Conservation (phyloP, 2,113 vertebrate species). For the Tapirus terrestris region DNA sequence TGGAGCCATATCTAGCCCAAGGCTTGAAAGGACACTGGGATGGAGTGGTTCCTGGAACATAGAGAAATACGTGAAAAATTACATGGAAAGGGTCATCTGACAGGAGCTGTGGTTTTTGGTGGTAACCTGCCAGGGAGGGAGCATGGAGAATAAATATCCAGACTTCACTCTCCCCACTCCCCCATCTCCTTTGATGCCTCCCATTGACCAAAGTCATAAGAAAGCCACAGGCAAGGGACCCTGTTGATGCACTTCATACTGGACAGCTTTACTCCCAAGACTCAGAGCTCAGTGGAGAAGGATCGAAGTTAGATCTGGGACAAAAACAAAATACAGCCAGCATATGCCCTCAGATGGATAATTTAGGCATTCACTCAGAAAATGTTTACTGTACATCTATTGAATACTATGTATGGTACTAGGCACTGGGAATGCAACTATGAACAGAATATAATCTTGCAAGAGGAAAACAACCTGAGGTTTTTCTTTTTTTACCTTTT, state of each 20-base stretch:
- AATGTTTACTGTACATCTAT: not conserved
- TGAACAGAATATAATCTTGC: not conserved
- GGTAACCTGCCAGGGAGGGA: not conserved
- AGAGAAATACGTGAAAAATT: not conserved
- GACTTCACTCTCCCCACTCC: not conserved
- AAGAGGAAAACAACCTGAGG: not conserved
- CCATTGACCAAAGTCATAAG: not conserved
- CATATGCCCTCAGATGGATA: not conserved
- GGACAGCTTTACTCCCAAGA: not conserved
- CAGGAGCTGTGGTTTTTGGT: not conserved
- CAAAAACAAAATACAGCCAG: not conserved
- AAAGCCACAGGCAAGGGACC: not conserved
- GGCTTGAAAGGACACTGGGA: not conserved
- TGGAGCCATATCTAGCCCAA: not conserved
- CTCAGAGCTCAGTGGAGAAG: not conserved
- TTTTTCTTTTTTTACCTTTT: not conserved
- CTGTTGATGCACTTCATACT: not conserved
- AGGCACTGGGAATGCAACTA: not conserved
- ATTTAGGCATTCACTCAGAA: not conserved
- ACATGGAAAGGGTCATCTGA: not conserved
- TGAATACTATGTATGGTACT: not conserved
- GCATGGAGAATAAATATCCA: not conserved
- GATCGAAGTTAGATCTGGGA: not conserved
- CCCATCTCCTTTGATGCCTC: not conserved
- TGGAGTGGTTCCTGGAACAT: not conserved